Percentiles rank a stretch among this genome's conserved stretches.
phyloP scores from a whole-genome alignment of 2,113 vertebrate genomes.

The Dromiciops gliroides region DNA sequence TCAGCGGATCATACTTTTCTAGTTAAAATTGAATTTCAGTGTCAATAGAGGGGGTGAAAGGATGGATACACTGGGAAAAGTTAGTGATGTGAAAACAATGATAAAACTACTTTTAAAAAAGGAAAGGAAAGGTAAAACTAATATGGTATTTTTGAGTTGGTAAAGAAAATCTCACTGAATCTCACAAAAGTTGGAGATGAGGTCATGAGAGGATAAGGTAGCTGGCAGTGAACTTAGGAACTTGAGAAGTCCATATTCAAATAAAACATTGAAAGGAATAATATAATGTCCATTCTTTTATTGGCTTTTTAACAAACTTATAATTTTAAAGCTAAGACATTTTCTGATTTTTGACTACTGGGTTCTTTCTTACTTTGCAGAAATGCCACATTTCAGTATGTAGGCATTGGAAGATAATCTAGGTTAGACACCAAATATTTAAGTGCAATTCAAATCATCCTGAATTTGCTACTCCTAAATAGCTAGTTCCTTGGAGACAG shows the following conservation, averaged over 20 bases:
- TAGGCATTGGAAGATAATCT: background rate
- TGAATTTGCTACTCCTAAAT: background rate
- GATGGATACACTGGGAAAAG: background rate
- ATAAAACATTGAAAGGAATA: background rate
- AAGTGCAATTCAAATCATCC: background rate
- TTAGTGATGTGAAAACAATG: background rate
- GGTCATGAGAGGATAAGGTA: background rate
- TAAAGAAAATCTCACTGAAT: background rate
- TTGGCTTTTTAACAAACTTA: background rate
- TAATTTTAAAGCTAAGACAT: background rate
- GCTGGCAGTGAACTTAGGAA: background rate
- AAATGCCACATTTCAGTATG: background rate
- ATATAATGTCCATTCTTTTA: background rate
- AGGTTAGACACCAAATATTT: background rate
- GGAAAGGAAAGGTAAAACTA: no score
- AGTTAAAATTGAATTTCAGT: no score
- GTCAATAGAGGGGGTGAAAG: background rate
- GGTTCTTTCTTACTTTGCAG: background rate
- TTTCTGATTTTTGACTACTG: background rate
- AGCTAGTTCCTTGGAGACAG: background rate
- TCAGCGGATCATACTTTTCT: no score
- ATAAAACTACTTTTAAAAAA: background rate
- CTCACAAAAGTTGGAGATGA: background rate
- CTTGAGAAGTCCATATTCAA: background rate
- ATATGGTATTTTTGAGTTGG: no score